These are phyloP conservation scores for Mythimna loreyi DNA, from an alignment of 2,888 invertebrate species.

Conservation along the genomic window DNA sequence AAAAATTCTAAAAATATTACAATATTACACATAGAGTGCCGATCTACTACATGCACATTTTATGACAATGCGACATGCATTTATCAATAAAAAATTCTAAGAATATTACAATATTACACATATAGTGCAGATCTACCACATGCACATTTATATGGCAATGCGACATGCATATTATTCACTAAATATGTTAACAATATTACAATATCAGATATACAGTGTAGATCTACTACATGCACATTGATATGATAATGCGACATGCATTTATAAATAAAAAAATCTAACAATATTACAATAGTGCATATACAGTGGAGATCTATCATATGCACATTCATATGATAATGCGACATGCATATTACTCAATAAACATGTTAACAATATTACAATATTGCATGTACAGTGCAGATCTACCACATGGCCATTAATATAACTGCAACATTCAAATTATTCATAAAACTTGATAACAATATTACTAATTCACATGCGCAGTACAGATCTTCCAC, in stretches of 20 bases:
- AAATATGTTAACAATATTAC: too few relatives aligned
- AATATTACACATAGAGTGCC: background rate
- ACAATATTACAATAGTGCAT: background rate
- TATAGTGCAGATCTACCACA: background rate
- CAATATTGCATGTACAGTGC: background rate
- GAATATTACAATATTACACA: background rate
- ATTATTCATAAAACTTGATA: too few relatives aligned
- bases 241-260: too few relatives aligned
- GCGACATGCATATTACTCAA: too few relatives aligned
- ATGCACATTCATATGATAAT: background rate
- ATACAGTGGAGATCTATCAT: background rate
- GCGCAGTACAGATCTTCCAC: background rate
- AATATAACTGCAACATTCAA: too few relatives aligned
- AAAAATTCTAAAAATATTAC: too few relatives aligned
- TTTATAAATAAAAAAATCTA: too few relatives aligned
- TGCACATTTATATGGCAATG: background rate
- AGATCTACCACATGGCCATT: background rate
- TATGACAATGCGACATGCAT: background rate
- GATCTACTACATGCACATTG: background rate
- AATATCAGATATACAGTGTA: background rate
- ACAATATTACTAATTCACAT: background rate
- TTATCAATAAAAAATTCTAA: background rate
- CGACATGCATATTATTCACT: too few relatives aligned
- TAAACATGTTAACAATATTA: too few relatives aligned
- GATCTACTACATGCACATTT: background rate